phyloP scores from a whole-genome alignment of 2,797 vertebrate species.

The Fratercula arctica region DNA sequence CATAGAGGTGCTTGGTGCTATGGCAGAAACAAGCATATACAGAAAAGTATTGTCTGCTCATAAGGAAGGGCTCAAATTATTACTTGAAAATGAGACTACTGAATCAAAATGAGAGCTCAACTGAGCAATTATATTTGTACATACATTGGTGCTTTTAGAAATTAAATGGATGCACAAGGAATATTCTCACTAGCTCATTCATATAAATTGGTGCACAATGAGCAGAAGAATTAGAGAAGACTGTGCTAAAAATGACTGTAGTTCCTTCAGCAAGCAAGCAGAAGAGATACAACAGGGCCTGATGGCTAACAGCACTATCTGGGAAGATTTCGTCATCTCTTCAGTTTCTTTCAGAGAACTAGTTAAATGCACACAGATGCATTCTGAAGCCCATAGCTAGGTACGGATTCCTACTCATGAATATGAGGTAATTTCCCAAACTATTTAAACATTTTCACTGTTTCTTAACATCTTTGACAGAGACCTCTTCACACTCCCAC shows the following conservation, averaged over 20 bases:
- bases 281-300: background rate
- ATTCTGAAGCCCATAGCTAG: background rate
- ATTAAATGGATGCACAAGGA: background rate
- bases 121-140: background rate
- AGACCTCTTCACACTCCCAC: background rate
- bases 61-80: conserved; percentile 32
- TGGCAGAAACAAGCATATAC: conserved; percentile 5
- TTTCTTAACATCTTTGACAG: background rate
- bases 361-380: background rate
- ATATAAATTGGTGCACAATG: background rate
- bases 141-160: background rate
- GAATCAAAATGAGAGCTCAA: background rate
- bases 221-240: background rate
- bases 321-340: background rate
- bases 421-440: background rate
- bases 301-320: no score
- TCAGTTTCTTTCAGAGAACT: background rate
- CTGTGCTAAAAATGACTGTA: background rate
- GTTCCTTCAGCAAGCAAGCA: background rate
- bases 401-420: background rate
- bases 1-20: background rate
- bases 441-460: background rate
- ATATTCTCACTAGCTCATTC: background rate
- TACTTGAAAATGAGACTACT: background rate
- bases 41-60: background rate